phyloP scores from a whole-genome alignment of 2,113 vertebrate species.

The Hyla sarda region DNA sequence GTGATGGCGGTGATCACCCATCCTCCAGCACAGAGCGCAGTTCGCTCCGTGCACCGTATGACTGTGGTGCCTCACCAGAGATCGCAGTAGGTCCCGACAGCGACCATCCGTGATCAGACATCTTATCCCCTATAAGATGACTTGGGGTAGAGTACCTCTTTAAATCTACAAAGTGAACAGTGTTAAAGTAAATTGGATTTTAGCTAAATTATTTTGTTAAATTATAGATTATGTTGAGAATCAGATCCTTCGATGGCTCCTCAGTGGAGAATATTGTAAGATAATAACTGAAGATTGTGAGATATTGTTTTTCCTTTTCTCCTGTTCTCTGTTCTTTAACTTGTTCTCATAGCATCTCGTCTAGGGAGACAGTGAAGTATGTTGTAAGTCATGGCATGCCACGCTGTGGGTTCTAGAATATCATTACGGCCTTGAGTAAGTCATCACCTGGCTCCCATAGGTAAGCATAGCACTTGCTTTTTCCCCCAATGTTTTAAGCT shows the following conservation, averaged over 20 bases:
- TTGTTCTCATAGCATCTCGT: constrained; percentile 6
- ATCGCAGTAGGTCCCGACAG: too few relatives aligned
- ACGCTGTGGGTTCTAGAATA: constrained; percentile 45
- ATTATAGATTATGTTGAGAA: constrained; percentile 8
- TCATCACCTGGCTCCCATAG: constrained; percentile 40
- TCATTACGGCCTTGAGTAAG: constrained; percentile 40
- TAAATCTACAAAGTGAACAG: not conserved
- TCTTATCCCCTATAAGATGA: too few relatives aligned
- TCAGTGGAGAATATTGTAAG: constrained; percentile 7
- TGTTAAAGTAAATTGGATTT: constrained; percentile 5
- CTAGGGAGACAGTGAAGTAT: constrained; percentile 35
- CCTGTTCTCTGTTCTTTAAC: constrained; percentile 26
- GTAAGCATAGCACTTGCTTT: not conserved
- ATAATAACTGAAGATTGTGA: constrained; percentile 28
- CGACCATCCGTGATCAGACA: too few relatives aligned
- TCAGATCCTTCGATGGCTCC: not conserved
- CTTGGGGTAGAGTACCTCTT: too few relatives aligned
- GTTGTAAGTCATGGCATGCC: constrained; percentile 37
- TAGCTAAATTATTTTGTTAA: constrained; percentile 19
- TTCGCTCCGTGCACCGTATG: too few relatives aligned
- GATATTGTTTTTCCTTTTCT: constrained; percentile 13
- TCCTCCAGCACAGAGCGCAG: too few relatives aligned
- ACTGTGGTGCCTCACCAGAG: too few relatives aligned
- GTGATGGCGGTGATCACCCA: too few relatives aligned
- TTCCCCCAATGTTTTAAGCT: not conserved